phyloP scores from a whole-genome alignment of 1,140 invertebrate species.

The Parasteatoda tepidariorum region DNA sequence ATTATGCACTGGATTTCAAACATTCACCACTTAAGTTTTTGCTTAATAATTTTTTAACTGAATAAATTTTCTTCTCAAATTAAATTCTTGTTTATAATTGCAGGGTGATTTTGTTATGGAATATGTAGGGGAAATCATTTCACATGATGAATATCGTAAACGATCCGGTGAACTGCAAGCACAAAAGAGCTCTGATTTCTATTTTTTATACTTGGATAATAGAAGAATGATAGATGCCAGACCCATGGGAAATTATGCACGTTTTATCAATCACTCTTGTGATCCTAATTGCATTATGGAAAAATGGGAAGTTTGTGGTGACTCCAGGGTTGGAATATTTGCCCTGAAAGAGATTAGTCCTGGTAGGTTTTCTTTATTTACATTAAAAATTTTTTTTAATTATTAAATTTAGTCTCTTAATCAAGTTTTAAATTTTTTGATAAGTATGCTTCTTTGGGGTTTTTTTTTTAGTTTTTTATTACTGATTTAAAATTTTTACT shows the following conservation, averaged over 20 bases:
- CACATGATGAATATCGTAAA: slow-evolving; percentile 86
- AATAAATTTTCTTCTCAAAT: no score
- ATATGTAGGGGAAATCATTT: slow-evolving; percentile 95
- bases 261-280: slow-evolving; percentile 91
- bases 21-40: no score
- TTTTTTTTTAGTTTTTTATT: background rate
- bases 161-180: slow-evolving; percentile 83
- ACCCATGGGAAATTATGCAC: slow-evolving; percentile 87
- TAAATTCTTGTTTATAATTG: slow-evolving; percentile 77
- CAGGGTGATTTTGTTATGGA: slow-evolving; percentile 90
- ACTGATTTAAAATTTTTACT: background rate
- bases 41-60: no score
- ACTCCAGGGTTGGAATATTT: slow-evolving; percentile 90
- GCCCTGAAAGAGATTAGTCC: slow-evolving; percentile 74
- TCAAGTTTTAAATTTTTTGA: background rate
- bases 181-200: slow-evolving; percentile 90
- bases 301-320: slow-evolving; percentile 95
- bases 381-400: background rate
- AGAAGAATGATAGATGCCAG: slow-evolving; percentile 93
- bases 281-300: slow-evolving; percentile 94
- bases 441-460: background rate
- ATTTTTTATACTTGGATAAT: slow-evolving; percentile 92
- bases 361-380: slow-evolving; percentile 64
- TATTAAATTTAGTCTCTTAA: background rate
- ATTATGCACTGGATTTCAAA: no score